A percentile compares a stretch with the other conserved stretches of the same genome.
Evolutionary conservation across 2,888 invertebrate genomes (phyloP).

Genomic region (Orthosia gothica): DNA sequence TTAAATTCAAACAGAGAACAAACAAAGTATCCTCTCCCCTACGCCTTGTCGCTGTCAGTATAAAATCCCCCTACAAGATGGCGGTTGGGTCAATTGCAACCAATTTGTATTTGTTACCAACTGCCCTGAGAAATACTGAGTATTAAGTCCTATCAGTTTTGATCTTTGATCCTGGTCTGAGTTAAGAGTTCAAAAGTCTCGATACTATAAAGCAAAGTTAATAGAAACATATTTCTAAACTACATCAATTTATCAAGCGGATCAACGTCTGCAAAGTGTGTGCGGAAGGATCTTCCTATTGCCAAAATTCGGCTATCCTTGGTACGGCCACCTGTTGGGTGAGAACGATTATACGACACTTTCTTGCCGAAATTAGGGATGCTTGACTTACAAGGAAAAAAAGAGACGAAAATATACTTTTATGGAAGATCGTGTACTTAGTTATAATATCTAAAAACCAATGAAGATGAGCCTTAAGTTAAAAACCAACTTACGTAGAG

Average conservation of each 20-base stretch:
- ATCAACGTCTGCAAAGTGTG: constrained; percentile 17
- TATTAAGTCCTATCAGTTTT: neutral
- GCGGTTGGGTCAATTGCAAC: neutral
- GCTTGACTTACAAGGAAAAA: constrained; percentile 35
- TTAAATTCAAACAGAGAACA: neutral
- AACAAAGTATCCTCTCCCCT: neutral
- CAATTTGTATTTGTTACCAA: neutral
- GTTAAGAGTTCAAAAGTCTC: neutral
- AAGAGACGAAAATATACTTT: neutral
- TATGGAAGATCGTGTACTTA: neutral
- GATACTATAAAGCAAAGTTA: neutral
- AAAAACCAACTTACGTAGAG: neutral
- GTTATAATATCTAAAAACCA: neutral
- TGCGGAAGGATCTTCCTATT: constrained; percentile 14
- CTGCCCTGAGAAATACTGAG: neutral
- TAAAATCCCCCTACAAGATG: neutral
- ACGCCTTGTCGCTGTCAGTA: neutral
- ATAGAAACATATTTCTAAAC: neutral
- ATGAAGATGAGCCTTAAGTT: neutral
- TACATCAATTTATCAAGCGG: constrained; percentile 2
- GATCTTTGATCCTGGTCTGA: constrained; percentile 1
- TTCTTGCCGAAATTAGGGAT: constrained; percentile 56
- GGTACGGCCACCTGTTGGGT: constrained; percentile 62
- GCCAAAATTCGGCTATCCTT: constrained; percentile 33
- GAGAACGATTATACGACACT: constrained; percentile 55